phyloP scores from a whole-genome alignment of 1,140 invertebrate genomes.

The Pseudomyrmex concolor region DNA sequence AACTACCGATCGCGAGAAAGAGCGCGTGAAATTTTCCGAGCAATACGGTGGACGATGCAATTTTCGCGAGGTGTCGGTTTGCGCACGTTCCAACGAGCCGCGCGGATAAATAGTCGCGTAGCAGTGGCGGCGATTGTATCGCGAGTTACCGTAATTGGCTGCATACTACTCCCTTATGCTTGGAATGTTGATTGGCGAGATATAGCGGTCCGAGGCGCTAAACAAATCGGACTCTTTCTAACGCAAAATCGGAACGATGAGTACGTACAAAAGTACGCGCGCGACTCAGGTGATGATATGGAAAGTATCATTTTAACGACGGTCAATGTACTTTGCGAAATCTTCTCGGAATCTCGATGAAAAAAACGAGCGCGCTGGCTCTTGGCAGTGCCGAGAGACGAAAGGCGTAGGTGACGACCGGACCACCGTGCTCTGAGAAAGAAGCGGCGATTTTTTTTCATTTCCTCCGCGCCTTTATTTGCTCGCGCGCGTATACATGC shows the following conservation, averaged over 20 bases:
- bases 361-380: neutral
- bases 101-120: slow-evolving; percentile 75
- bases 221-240: slow-evolving; percentile 70
- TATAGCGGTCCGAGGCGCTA: slow-evolving; percentile 67
- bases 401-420: slow-evolving; percentile 70
- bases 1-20: slow-evolving; percentile 27
- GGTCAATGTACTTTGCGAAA: slow-evolving; percentile 24
- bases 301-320: slow-evolving; percentile 56
- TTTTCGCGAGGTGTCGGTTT: slow-evolving; percentile 27
- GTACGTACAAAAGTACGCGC: slow-evolving; percentile 69
- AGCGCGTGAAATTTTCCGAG: slow-evolving; percentile 20
- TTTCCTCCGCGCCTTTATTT: slow-evolving; percentile 53
- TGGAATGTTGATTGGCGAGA: slow-evolving; percentile 81
- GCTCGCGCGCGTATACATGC: slow-evolving; percentile 38
- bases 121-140: slow-evolving; percentile 74
- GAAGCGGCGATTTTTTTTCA: slow-evolving; percentile 58
- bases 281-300: slow-evolving; percentile 7
- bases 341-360: no score
- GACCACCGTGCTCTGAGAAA: slow-evolving; percentile 72
- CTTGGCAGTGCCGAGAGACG: slow-evolving; percentile 13
- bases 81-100: slow-evolving; percentile 18
- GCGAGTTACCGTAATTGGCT: slow-evolving; percentile 76
- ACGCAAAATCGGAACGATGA: slow-evolving; percentile 67
- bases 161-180: slow-evolving; percentile 73
- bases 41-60: slow-evolving; percentile 8